Evolutionary conservation across 2,113 vertebrate species (phyloP), one percentile per base, ranked within the genome.

Genomic region (Xenopus borealis): DNA sequence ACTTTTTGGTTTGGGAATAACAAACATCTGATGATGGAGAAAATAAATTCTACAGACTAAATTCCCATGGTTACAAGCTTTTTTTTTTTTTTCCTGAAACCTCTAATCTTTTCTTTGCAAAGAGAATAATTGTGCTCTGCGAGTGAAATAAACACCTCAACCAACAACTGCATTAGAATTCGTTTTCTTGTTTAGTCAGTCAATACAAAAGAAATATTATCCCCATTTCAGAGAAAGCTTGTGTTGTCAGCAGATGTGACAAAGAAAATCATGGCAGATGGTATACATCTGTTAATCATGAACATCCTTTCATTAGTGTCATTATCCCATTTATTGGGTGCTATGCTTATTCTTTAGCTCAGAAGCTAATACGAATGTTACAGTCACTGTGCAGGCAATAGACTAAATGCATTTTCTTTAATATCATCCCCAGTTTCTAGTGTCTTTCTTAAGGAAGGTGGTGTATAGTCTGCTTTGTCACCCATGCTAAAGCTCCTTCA

Each of bases 231-330:
- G 58, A 13, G 82, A 57, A 71, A 78, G 82, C 17, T 68, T 79
- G 27, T 72, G 12, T 0, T 63, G 69, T 18, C 72, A 71, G 80
- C 19, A 82, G 44, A 82, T 78, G 30, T 18, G 62, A 71, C 12
- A 77, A 79, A 72, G 46, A 79, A 82, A 82, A 82, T 1, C 3
- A 14, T 86, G 91, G 83, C 89, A 93, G 88, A 94, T 89, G 87
- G 89, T 79, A 86, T 74, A 83, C 81, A 89, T 88, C 87, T 92
- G 86, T 89, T 93, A 86, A 89, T 85, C 86, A 87, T 40, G 92
- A 89, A 91, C 80, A 85, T 87, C 86, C 89, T 87, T 93, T 92
- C 87, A 90, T 89, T 86, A 89, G 75, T 88, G 86, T 90, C 82
- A 90, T 86, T 85, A 33, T 81, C 80, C 88, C 83, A 89, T 87